Base-by-base conservation (phyloP, 2,113 vertebrate species). In the Calidris pugnax region DNA sequence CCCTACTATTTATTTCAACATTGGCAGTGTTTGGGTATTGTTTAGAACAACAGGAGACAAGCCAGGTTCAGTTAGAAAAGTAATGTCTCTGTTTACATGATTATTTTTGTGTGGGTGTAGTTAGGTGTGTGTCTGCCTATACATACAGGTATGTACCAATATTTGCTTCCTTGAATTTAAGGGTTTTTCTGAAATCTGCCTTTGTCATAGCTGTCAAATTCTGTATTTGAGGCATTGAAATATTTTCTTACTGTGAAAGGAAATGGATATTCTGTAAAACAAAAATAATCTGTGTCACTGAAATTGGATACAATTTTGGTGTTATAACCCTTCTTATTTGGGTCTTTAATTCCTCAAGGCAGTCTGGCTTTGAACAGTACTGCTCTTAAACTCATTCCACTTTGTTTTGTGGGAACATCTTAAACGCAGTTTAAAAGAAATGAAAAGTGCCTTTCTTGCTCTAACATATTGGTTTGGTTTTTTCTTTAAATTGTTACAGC, bases 401-500 rank as follows among this genome's bases (percentile, higher is more conserved):
- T 56, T 27, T 85, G 33, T 91, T 93, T 96, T 94, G 60, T 94
- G 87, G 83, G 81, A 79, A 37, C 37, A 59, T 72, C 47, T 90
- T 87, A 59, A 87, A 74, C 8, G 4, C 22, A 45, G 69, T 83
- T 94, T 77, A 83, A 95, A 95, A 78, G 78, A 91, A 90, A 69
- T 56, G 18, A 80, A 75, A 77, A 85, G n/a, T 78, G 69, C 26
- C 81, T 93, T 89, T 93, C 64, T 94, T 78, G 45, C 22, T 78
- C 43, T 80, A 57, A 55, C 53, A 48, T 64, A 28, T 2, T 86
- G 71, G 14, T 84, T 83, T 68, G 2, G 1, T 4, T 56, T 88
- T 77, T 79, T 27, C 28, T 92, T 95, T 90, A 74, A 94, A 69
- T 85, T 63, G 53, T 87, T 97, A 32, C 64, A 87, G 57, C 73